Conservation (phyloP, 2,888 invertebrate species). For the Clanis bilineata region DNA sequence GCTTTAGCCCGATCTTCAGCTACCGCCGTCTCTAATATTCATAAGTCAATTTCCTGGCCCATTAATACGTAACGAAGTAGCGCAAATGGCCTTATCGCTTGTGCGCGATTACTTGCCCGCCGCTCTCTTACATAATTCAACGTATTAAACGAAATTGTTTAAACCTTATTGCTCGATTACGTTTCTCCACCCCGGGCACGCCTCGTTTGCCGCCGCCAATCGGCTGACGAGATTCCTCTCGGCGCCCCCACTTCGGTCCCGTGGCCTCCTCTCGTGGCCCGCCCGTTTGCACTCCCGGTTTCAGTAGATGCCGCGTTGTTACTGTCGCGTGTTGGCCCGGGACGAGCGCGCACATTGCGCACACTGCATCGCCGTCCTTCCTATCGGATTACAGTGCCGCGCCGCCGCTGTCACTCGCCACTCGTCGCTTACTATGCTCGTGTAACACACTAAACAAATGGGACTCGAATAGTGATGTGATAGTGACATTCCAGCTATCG, state of each 20-base stretch:
- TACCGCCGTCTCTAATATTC: constrained; percentile 80
- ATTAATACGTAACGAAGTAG: constrained; percentile 83
- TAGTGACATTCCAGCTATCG: constrained; percentile 33
- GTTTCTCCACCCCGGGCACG: constrained; percentile 77
- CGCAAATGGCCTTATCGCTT: constrained; percentile 83
- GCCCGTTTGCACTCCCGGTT: constrained; percentile 55
- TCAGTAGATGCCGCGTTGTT: constrained; percentile 54
- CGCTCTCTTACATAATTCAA: constrained; percentile 83
- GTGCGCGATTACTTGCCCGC: constrained; percentile 81
- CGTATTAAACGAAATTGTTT: constrained; percentile 84
- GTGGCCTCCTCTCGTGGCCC: constrained; percentile 48
- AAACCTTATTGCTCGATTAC: constrained; percentile 83
- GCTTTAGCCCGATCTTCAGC: constrained; percentile 73
- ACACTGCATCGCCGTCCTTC: constrained; percentile 21
- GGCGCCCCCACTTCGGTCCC: constrained; percentile 43
- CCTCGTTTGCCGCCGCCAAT: constrained; percentile 74
- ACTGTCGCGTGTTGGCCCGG: constrained; percentile 52
- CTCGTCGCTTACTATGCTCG: neutral
- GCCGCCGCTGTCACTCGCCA: neutral
- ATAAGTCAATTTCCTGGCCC: constrained; percentile 82
- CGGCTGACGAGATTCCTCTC: constrained; percentile 41
- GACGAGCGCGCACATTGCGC: constrained; percentile 48
- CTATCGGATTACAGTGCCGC: constrained; percentile 22
- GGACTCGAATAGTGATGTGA: constrained; percentile 38
- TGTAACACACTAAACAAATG: neutral